Percentiles rank a stretch among this genome's conserved stretches.
phyloP scores from a whole-genome alignment of 37 sponge, comb jelly and placozoan genomes.

The Cliona cf. orientalis region DNA sequence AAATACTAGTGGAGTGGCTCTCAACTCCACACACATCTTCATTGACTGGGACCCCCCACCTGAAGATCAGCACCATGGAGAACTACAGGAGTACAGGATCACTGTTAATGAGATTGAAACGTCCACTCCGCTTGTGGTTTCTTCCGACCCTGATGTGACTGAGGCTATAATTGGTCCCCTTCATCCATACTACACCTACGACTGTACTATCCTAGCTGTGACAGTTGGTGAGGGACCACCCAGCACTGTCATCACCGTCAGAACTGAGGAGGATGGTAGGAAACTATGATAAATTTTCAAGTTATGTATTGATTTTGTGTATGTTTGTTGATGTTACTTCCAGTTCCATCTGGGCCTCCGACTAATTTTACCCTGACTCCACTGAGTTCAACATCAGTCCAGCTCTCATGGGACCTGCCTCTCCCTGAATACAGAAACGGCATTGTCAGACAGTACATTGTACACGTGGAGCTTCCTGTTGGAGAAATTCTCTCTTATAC shows the following conservation, averaged over 20 bases:
- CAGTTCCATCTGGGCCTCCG: slow-evolving; percentile 12
- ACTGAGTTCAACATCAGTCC: background rate
- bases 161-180: slow-evolving; percentile 33
- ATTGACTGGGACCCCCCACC: slow-evolving; percentile 45
- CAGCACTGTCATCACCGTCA: slow-evolving; percentile 14
- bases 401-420: slow-evolving; percentile 27
- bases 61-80: slow-evolving; percentile 27
- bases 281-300: background rate
- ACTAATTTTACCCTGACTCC: background rate
- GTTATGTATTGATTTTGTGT: background rate
- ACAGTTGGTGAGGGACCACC: slow-evolving; percentile 48
- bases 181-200: slow-evolving; percentile 47
- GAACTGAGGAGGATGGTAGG: slow-evolving; percentile 31
- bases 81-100: slow-evolving; percentile 37
- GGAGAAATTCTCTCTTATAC: background rate
- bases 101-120: slow-evolving; percentile 28
- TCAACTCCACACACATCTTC: slow-evolving; percentile 45
- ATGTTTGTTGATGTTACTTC: too few species aligned
- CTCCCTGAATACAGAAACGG: slow-evolving; percentile 21
- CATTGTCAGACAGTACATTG: slow-evolving; percentile 16
- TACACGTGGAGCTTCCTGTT: too few species aligned
- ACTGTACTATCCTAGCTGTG: slow-evolving; percentile 33
- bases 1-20: slow-evolving; percentile 27
- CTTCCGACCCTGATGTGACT: background rate
- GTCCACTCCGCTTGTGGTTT: background rate